Evolutionary conservation across 2,113 vertebrate species (phyloP).

Genomic region (Rallus limicola): DNA sequence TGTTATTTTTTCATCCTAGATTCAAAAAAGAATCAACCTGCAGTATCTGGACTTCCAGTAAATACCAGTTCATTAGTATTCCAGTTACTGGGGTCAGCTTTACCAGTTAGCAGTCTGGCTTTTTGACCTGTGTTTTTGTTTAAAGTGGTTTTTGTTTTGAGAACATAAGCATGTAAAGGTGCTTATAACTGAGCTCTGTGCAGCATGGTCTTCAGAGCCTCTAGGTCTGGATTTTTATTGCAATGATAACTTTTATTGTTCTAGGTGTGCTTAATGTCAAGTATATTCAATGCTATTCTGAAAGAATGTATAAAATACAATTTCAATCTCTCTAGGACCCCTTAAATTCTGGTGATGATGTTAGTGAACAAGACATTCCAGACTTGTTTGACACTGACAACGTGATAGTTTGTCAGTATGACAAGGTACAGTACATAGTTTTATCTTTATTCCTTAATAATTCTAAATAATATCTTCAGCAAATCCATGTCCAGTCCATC

Average conservation of each 20-base stretch:
- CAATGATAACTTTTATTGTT: not conserved
- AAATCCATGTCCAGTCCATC: not conserved
- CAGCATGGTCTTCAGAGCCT: not conserved
- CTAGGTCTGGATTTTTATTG: not conserved
- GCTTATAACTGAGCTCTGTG: not conserved
- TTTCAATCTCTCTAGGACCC: slow-evolving; percentile 84
- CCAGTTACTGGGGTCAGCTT: not conserved
- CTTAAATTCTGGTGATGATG: slow-evolving; percentile 94
- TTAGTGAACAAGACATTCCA: slow-evolving; percentile 93
- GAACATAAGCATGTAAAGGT: not conserved
- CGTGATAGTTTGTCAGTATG: slow-evolving; percentile 95
- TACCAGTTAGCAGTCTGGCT: not conserved
- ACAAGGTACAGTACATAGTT: slow-evolving; percentile 84
- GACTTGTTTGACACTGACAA: slow-evolving; percentile 97
- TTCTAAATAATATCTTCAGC: not conserved
- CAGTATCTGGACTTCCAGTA: not conserved
- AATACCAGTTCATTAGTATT: not conserved
- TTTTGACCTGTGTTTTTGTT: not conserved
- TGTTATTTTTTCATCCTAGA: not conserved
- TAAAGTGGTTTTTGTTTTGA: not conserved
- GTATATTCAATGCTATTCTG: not conserved
- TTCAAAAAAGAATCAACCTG: not conserved
- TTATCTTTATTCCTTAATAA: not conserved
- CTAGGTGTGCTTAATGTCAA: not conserved
- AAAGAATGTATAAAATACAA: not conserved